Evolutionary conservation across 1,140 invertebrate species (phyloP).

Genomic region (Macrobrachium nipponense): DNA sequence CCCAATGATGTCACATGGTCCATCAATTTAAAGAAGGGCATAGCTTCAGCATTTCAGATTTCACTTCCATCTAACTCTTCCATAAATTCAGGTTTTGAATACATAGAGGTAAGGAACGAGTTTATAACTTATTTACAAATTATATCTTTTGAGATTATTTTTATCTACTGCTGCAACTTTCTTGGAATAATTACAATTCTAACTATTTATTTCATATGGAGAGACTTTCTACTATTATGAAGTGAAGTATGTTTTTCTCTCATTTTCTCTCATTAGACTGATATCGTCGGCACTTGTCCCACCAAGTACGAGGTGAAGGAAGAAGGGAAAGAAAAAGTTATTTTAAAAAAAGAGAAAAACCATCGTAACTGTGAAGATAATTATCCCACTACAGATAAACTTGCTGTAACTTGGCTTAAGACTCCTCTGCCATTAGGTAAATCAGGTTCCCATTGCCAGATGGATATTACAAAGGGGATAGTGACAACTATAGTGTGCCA

Average conservation of each 20-base stretch:
- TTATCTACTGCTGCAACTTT: not conserved
- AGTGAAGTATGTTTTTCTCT: not conserved
- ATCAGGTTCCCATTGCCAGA: conserved; percentile 46
- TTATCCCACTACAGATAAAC: conserved; percentile 29
- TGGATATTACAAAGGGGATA: conserved; percentile 38
- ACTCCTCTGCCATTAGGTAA: conserved; percentile 43
- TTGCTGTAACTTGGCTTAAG: conserved; percentile 41
- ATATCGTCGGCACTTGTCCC: conserved; percentile 53
- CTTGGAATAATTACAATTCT: not conserved
- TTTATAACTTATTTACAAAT: not conserved
- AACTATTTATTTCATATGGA: not conserved
- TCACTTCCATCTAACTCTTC: conserved; percentile 47
- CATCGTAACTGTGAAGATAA: conserved; percentile 46
- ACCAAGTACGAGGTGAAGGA: conserved; percentile 40
- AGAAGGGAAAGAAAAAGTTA: conserved; percentile 16
- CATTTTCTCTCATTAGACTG: conserved; percentile 32
- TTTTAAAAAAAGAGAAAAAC: conserved; percentile 47
- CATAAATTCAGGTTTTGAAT: conserved; percentile 34
- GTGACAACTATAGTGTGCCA: conserved; percentile 32
- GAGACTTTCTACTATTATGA: not conserved
- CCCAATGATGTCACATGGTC: conserved; percentile 45
- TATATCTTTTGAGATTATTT: not conserved
- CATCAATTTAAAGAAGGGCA: conserved; percentile 61
- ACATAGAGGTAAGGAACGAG: conserved; percentile 34
- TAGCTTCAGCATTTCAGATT: conserved; percentile 55